Conservation (phyloP, 2,113 vertebrate genomes). For the Dicerorhinus sumatrensis region DNA sequence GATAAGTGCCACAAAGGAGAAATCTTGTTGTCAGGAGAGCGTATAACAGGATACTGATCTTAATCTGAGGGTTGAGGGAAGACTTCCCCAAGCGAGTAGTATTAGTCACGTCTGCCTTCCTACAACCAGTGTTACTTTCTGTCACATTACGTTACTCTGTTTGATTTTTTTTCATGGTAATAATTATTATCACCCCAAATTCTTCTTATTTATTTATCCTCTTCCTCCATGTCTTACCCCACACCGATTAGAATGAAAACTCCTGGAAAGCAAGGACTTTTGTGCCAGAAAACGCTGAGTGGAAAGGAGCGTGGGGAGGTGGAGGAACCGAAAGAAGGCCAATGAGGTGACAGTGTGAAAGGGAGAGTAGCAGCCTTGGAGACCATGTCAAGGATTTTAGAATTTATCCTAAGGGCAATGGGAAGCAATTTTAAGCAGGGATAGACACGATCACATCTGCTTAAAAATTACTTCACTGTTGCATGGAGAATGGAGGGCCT, state of each 20-base stretch:
- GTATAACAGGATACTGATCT: not conserved
- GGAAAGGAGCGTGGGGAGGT: not conserved
- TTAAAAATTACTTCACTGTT: conserved; percentile 43
- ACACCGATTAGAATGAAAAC: not conserved
- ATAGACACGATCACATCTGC: not conserved
- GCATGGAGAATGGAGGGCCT: not conserved
- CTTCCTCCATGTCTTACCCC: not conserved
- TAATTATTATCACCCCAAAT: not conserved
- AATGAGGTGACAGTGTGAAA: not conserved
- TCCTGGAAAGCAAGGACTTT: not conserved
- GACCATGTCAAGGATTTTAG: conserved; percentile 8
- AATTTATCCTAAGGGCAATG: not conserved
- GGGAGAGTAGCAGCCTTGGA: not conserved
- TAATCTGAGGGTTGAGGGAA: conserved; percentile 10
- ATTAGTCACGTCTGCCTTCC: not conserved
- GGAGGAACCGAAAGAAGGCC: not conserved
- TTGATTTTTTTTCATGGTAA: not conserved
- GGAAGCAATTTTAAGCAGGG: conserved; percentile 13
- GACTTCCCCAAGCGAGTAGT: not conserved
- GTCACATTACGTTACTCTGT: not conserved
- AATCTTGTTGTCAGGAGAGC: not conserved
- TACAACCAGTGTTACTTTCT: not conserved
- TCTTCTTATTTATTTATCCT: conserved; percentile 2
- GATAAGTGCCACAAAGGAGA: not conserved
- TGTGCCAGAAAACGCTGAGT: not conserved